Evolutionary conservation across 2,113 vertebrate species (phyloP).

Genomic region (Argyrosomus japonicus): DNA sequence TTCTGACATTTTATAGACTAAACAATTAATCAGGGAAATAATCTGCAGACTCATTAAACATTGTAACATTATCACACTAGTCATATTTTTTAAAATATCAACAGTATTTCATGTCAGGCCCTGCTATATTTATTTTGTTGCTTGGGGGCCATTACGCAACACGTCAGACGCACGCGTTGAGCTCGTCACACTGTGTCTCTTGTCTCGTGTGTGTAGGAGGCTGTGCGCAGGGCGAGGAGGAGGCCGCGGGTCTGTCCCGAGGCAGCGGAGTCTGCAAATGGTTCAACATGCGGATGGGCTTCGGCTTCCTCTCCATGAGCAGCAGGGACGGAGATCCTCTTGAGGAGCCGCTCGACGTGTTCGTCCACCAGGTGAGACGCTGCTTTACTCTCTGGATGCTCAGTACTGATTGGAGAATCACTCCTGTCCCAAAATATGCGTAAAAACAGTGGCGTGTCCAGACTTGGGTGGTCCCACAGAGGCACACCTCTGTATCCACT

Average conservation of each 20-base stretch:
- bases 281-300: conserved; percentile 96
- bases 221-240: conserved; percentile 83
- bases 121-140: neutral
- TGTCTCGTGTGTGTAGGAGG: conserved; percentile 79
- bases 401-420: no score
- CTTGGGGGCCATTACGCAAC: neutral
- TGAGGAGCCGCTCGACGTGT: conserved; percentile 90
- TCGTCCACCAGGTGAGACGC: conserved; percentile 92
- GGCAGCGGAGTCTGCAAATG: conserved; percentile 94
- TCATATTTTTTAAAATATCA: neutral
- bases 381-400: no score
- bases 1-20: neutral
- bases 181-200: neutral
- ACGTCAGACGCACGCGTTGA: neutral
- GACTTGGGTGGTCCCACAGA: no score
- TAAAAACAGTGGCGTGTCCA: no score
- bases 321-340: conserved; percentile 86
- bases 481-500: no score
- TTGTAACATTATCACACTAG: neutral
- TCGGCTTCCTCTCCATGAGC: conserved; percentile 96
- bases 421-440: no score
- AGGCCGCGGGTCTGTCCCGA: conserved; percentile 79
- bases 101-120: neutral
- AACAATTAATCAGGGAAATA: neutral
- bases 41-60: neutral